Base-by-base conservation (phyloP, 2,888 invertebrate genomes). In the Listrodromus nycthemerus region DNA sequence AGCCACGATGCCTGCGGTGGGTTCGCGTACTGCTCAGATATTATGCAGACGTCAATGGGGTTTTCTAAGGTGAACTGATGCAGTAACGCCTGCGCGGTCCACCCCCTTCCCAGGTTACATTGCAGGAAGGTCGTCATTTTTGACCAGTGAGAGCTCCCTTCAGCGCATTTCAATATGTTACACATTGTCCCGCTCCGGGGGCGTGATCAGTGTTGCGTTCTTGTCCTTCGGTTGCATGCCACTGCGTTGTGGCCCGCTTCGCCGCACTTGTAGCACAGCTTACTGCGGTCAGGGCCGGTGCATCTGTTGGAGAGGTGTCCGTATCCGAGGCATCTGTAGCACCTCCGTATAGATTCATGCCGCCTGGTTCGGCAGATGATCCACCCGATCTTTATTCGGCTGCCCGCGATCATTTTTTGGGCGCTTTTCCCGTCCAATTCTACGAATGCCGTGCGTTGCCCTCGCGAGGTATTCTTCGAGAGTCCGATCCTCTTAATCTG, bases 211-310 rank as follows among this genome's bases (percentile, higher is more conserved):
- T 27, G 10, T 75, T 21, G 27, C 19, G 61, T 8, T 67, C 63
- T 33, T 75, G 41, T 10, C 52, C 24, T 7, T 74, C 79, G 13
- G 45, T 65, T 16, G 48, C 83, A 87, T 13, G 65, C 58, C n/a
- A 27, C 67, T 16, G 58, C 67, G 27, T 86, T 86, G 76, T 88
- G 86, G 0, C 78, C 83, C 10, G 45, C 74, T 55, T 65, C 50
- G n/a, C 88, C 86, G 61, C 86, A 89, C 61, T 81, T 85, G 50
- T 37, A 83, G 82, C 86, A 89, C 1, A 78, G 71, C 8, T 55
- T 73, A 24, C 79, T 80, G 41, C 86, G 50, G 63, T 89, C 82
- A 1, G 83, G 76, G 19, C 70, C 80, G 2, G 45, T 55, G 50
- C 74, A 85, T 19, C 33, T 21, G 7, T 50, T 41, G 10, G 75